phyloP scores from a whole-genome alignment of 2,113 vertebrate species.

The Embiotoca jacksoni region DNA sequence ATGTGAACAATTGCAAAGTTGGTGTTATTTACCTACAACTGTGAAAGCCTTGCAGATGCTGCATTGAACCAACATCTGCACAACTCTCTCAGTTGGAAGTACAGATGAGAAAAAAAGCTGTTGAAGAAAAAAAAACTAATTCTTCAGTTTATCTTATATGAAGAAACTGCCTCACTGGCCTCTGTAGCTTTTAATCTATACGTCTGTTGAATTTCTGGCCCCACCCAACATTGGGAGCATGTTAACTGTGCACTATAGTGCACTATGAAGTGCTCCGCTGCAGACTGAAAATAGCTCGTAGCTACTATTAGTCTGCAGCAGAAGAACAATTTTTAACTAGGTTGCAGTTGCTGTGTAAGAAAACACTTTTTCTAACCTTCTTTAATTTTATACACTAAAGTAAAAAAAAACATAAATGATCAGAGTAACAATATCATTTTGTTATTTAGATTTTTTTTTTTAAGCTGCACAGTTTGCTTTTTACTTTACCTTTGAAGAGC shows the following conservation, averaged over 20 bases:
- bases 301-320: neutral
- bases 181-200: too few relatives aligned
- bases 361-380: neutral
- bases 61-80: neutral
- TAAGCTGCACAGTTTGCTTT: conserved; percentile 25
- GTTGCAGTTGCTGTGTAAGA: neutral
- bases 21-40: too few relatives aligned
- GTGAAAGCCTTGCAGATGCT: too few relatives aligned
- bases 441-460: conserved; percentile 39
- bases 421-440: neutral
- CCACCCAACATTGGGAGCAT: neutral
- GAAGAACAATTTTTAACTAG: neutral
- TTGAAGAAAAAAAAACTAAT: neutral
- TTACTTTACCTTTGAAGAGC: conserved; percentile 32
- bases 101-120: neutral
- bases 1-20: too few relatives aligned
- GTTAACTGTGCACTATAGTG: neutral
- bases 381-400: neutral
- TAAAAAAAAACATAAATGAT: neutral
- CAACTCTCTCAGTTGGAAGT: neutral
- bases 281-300: neutral
- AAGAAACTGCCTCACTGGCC: neutral
- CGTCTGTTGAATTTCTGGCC: neutral
- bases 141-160: neutral
- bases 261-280: neutral